Percentiles rank a stretch among this genome's conserved stretches.
Conservation (phyloP, 2,797 vertebrate genomes). For the Coregonus suidteri region DNA sequence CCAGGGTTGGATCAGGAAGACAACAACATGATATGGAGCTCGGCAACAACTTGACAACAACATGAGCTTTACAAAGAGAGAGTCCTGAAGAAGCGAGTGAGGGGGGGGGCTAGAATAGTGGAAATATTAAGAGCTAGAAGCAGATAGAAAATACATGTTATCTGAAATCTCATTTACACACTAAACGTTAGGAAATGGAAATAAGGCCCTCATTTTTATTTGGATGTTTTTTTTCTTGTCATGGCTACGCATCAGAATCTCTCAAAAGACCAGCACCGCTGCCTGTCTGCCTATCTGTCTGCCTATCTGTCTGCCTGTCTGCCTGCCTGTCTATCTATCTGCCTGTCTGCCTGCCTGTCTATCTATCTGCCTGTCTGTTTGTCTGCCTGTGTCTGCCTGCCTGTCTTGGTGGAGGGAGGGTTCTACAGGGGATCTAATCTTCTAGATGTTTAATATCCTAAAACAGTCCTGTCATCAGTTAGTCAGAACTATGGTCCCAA, state of each 20-base stretch:
- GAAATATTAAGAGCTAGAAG: constrained; percentile 82
- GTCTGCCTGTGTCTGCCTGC: constrained; percentile 18
- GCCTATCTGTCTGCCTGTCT: constrained; percentile 24
- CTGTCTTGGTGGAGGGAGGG: constrained; percentile 52
- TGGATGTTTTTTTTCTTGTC: constrained; percentile 34
- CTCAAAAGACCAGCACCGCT: constrained; percentile 42
- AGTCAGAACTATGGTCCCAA: constrained; percentile 69
- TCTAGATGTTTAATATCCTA: constrained; percentile 51
- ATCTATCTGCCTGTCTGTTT: too few relatives aligned
- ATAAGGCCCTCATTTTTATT: constrained; percentile 70
- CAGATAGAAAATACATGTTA: constrained; percentile 71
- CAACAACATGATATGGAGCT: constrained; percentile 75
- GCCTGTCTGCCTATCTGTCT: constrained; percentile 39
- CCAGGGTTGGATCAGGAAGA: constrained; percentile 19
- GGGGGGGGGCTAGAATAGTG: constrained; percentile 69
- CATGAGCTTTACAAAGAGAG: constrained; percentile 84
- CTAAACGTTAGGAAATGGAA: constrained; percentile 62
- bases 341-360: too few relatives aligned
- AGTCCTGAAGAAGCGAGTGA: constrained; percentile 80
- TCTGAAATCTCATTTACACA: constrained; percentile 68
- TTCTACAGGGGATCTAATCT: constrained; percentile 40
- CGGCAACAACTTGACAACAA: constrained; percentile 90
- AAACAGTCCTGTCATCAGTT: constrained; percentile 73
- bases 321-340: neutral
- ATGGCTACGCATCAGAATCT: constrained; percentile 15